Percentiles rank a stretch among this genome's conserved stretches.
phyloP scores from a whole-genome alignment of 2,797 vertebrate genomes.

The Gastrophryne carolinensis region DNA sequence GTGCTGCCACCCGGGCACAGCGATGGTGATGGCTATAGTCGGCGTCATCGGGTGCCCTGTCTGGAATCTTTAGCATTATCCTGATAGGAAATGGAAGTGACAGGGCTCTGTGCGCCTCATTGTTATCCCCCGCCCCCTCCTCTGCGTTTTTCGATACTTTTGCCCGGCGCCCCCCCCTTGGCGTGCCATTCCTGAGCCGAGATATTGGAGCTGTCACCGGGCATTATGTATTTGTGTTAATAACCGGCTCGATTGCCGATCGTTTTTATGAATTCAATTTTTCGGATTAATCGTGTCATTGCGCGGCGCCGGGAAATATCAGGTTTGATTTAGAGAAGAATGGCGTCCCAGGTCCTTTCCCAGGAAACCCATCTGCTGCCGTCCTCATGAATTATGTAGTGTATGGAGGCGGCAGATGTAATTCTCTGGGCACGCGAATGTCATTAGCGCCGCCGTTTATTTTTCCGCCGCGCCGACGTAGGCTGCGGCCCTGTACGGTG shows the following conservation, averaged over 20 bases:
- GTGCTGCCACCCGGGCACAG: too few relatives aligned
- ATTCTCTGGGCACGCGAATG: not conserved
- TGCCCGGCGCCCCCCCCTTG: too few relatives aligned
- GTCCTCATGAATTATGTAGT: constrained; percentile 42
- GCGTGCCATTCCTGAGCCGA: not conserved
- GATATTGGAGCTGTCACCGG: constrained; percentile 19
- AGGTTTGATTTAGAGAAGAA: constrained; percentile 1
- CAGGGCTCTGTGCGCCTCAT: not conserved
- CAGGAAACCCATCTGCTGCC: constrained; percentile 24
- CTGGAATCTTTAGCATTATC: too few relatives aligned
- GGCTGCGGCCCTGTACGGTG: not conserved
- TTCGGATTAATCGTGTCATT: constrained; percentile 32
- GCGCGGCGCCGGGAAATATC: not conserved
- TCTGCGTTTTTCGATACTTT: not conserved
- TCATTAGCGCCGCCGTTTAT: not conserved
- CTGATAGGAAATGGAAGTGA: not conserved
- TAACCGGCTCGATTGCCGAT: not conserved
- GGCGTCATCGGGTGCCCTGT: too few relatives aligned
- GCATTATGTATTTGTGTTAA: constrained; percentile 10
- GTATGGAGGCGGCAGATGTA: constrained; percentile 21
- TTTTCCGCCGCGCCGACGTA: not conserved
- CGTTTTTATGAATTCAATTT: constrained; percentile 26
- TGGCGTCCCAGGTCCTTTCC: constrained; percentile 15
- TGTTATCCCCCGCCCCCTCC: not conserved
- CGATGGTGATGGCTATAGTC: too few relatives aligned